Evolutionary conservation across 2,113 vertebrate species (phyloP).

Genomic region (Sclerurus mexicanus): DNA sequence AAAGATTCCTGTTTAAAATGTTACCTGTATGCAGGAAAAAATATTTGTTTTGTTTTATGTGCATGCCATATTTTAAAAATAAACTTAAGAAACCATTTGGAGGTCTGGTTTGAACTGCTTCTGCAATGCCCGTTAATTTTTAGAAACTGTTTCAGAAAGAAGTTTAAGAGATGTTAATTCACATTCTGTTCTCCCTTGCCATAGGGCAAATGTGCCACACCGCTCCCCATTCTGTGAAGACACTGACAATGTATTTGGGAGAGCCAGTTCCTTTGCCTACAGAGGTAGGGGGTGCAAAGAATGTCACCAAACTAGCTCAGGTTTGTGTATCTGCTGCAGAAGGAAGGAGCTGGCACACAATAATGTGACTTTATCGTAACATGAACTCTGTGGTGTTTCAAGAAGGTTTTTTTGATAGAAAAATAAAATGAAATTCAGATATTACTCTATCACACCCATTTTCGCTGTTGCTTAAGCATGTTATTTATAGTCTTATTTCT

Average conservation of each 20-base stretch:
- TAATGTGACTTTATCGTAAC: not conserved
- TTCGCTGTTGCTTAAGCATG: not conserved
- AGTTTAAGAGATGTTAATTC: not conserved
- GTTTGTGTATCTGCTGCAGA: not conserved
- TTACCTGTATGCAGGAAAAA: not conserved
- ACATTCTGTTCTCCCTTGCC: not conserved
- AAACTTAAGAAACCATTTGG: not conserved
- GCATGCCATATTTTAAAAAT: not conserved
- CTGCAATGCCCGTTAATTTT: not conserved
- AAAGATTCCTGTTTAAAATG: not conserved
- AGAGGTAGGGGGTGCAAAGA: not conserved
- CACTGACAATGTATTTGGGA: fast-evolving
- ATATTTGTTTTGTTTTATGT: fast-evolving
- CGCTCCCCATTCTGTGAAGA: not conserved
- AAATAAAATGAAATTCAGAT: not conserved
- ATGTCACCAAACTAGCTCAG: not conserved
- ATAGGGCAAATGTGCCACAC: not conserved
- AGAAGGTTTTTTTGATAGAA: not conserved
- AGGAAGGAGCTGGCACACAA: not conserved
- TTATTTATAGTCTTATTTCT: not conserved
- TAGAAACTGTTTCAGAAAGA: not conserved
- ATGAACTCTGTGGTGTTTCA: not conserved
- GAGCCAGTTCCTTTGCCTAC: not conserved
- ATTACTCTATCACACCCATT: not conserved
- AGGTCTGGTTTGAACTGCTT: not conserved